Base-by-base conservation (phyloP, 2,113 vertebrate species). In the Chitala chitala region DNA sequence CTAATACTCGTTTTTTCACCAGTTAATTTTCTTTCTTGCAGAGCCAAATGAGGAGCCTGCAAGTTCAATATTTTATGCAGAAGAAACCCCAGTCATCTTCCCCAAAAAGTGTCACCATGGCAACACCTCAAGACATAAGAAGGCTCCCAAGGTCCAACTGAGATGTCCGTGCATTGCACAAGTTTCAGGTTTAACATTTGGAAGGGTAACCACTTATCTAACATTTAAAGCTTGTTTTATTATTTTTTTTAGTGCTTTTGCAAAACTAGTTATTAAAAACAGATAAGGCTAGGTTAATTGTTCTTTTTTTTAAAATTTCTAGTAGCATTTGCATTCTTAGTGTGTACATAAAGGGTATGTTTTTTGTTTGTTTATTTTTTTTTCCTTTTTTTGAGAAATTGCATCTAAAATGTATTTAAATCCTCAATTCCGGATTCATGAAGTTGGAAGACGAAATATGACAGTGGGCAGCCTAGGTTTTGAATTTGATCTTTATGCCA, bases 201-300 rank as follows among this genome's bases (percentile, higher is more conserved):
- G 79, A 83, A 79, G 84, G 79, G 89, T 89, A 95, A 96, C 94
- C 93, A 93, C 93, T 91, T 93, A 86, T 84, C 78, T 87, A 94
- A 93, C 91, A 89, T 86, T 87, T 77, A 84, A 92, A 88, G 86
- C 75, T 81, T 80, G 79, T 86, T 84, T 83, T 75, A 80, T 83
- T 75, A 80, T 68, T 75, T 81, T 68, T 80, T 87, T 89, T 87
- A 85, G 76, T 81, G 84, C 89, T 87, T 89, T 89, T 89, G 84
- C 90, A 89, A 88, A 83, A 80, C 88, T 76, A 80, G 77, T 85
- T 91, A 85, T 86, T 84, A 79, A 84, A 83, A 59, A 42, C 75
- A 72, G 80, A 72, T 75, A 80, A 64, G 70, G 65, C 59, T 69
- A 63, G n/a, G 56, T 58, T 24, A 69, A 24, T 42, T n/a, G 71